Base-by-base conservation (phyloP, 2,888 invertebrate genomes). In the Disparrhopalites patrizii region DNA sequence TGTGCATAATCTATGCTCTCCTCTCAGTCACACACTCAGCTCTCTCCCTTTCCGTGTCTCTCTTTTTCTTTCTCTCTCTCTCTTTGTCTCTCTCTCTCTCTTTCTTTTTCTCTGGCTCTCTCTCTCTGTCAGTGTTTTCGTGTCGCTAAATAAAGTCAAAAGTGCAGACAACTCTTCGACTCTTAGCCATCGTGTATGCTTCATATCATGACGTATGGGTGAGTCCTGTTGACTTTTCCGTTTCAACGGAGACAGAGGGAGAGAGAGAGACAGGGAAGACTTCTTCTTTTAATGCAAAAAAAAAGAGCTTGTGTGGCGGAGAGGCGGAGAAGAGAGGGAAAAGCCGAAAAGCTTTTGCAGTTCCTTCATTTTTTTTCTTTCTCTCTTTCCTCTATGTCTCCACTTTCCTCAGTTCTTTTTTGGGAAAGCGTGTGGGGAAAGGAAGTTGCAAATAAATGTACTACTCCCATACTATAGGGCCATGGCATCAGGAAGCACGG, bases 141-240 rank as follows among this genome's bases (percentile, higher is more conserved):
- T 61, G 60, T 61, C 60, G 60, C 60, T 61, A 61, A 61, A 61
- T 61, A 61, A 61, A 61, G 60, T 47, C 60, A 61, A 61, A 31
- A 61, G 50, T 61, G 23, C 43, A 58, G 30, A 58, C 47, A 47
- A 47, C 23, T n/a, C n/a, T 47, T 47, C 20, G 47, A 47, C 47
- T 47, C 23, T 47, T 47, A 47, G 47, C 47, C 25, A 47, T 20
- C 47, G 25, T 47, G 47, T 23, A 47, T 47, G 3, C 23, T 20
- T 7, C 25, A n/a, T 47, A 47, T 47, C 47, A 10, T 23, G 23
- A 47, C 25, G 47, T 47, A 23, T 47, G 4, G 25, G n/a, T 25
- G 3, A 47, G 47, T n/a, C 25, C 10, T 8, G 23, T 47, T 18
- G 5, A n/a, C n/a, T 43, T 43, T 4, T 15, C 25, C 25, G 47